Conservation (phyloP, 30 jellyfish, hydroid and myxozoan genomes). For the Haliclystus octoradiatus region DNA sequence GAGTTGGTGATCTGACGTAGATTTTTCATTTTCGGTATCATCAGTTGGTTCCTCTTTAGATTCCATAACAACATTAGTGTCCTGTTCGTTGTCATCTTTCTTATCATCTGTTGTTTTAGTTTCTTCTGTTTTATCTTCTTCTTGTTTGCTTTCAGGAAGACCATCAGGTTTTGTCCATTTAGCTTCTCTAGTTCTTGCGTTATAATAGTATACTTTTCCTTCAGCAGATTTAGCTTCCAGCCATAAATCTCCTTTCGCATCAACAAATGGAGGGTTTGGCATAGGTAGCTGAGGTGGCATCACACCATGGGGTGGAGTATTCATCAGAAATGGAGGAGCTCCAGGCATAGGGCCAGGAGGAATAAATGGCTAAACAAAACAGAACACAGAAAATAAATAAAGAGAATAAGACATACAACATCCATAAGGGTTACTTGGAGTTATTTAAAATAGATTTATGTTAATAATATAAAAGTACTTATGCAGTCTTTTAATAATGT, state of each 20-base stretch:
- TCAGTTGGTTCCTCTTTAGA: too few species aligned
- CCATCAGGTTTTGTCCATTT: slow-evolving; percentile 78
- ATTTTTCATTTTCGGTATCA: too few species aligned
- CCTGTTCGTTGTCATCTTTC: neutral
- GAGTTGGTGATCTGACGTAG: too few species aligned
- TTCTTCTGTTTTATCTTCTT: neutral
- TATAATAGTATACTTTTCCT: slow-evolving; percentile 84
- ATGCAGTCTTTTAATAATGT: too few species aligned
- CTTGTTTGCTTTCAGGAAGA: neutral
- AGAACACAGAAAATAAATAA: too few species aligned
- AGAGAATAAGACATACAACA: too few species aligned
- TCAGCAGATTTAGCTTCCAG: slow-evolving; percentile 92
- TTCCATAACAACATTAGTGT: too few species aligned
- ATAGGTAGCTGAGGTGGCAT: slow-evolving; percentile 51
- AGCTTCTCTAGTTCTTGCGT: slow-evolving; percentile 91
- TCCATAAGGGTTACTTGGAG: too few species aligned
- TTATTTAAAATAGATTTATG: too few species aligned
- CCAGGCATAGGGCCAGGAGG: slow-evolving; percentile 4
- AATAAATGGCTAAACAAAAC: neutral
- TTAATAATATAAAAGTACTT: too few species aligned
- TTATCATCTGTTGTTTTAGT: neutral
- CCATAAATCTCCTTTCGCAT: slow-evolving; percentile 89
- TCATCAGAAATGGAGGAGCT: slow-evolving; percentile 20
- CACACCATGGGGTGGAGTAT: neutral
- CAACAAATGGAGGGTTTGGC: slow-evolving; percentile 90